Percentiles rank a stretch among this genome's conserved stretches.
Evolutionary conservation across 2,113 vertebrate genomes (phyloP).

Genomic region (Sigmodon hispidus): DNA sequence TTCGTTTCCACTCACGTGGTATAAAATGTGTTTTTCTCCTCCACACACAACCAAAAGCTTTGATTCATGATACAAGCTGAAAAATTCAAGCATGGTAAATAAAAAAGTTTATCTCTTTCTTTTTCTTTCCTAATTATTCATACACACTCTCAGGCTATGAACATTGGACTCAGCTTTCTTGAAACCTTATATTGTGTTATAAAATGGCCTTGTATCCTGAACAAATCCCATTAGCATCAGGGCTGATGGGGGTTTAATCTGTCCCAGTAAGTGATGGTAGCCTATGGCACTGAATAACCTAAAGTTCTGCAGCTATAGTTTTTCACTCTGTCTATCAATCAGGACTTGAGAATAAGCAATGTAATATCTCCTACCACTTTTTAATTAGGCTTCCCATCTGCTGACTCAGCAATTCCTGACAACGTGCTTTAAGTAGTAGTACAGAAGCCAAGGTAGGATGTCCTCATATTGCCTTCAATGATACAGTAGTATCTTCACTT

Average conservation of each 20-base stretch:
- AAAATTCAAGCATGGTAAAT: not conserved
- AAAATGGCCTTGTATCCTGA: not conserved
- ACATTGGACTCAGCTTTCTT: not conserved
- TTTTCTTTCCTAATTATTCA: not conserved
- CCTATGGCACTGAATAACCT: not conserved
- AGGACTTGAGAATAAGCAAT: not conserved
- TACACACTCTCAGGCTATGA: not conserved
- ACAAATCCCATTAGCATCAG: not conserved
- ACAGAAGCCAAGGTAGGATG: not conserved
- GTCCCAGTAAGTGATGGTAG: not conserved
- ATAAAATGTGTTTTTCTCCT: not conserved
- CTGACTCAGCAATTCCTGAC: not conserved
- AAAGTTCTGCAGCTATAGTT: not conserved
- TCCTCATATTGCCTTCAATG: not conserved
- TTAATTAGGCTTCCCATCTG: not conserved
- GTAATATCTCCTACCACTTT: not conserved
- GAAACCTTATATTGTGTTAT: not conserved
- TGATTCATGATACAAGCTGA: not conserved
- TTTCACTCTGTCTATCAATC: not conserved
- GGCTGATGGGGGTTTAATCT: not conserved
- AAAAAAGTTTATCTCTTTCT: not conserved
- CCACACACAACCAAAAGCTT: not conserved
- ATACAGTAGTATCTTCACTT: conserved; percentile 5
- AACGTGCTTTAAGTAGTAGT: not conserved
- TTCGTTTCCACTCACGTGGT: not conserved